Evolutionary conservation across 2,797 vertebrate genomes (phyloP).

Genomic region (Arrhamphus sclerolepis): DNA sequence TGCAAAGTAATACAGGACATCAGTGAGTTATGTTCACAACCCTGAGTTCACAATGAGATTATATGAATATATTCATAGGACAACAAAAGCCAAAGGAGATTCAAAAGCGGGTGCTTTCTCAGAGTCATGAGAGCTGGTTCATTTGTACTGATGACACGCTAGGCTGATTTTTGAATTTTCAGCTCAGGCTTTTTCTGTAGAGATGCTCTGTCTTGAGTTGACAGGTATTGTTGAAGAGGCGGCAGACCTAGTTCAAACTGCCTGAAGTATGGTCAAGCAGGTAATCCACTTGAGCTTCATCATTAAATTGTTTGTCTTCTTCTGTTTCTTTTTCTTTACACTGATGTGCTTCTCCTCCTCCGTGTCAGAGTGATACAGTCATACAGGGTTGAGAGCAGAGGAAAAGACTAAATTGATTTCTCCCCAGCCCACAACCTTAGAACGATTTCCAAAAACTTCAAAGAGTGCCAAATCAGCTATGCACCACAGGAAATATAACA

Average conservation of each 20-base stretch:
- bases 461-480: slow-evolving; percentile 6
- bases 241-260: slow-evolving; percentile 34
- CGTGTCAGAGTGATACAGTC: slow-evolving; percentile 30
- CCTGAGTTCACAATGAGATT: slow-evolving; percentile 59
- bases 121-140: slow-evolving; percentile 47
- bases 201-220: slow-evolving; percentile 44
- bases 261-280: slow-evolving; percentile 40
- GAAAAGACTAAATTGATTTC: slow-evolving; percentile 39
- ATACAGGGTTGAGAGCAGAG: slow-evolving; percentile 8
- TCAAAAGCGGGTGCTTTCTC: slow-evolving; percentile 48
- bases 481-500: not conserved
- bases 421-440: slow-evolving; percentile 25
- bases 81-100: slow-evolving; percentile 43
- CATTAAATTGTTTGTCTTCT: slow-evolving; percentile 35
- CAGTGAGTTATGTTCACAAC: slow-evolving; percentile 42
- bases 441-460: slow-evolving; percentile 19
- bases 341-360: slow-evolving; percentile 23
- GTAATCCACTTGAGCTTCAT: slow-evolving; percentile 62
- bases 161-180: slow-evolving; percentile 58
- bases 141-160: slow-evolving; percentile 66
- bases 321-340: slow-evolving; percentile 4
- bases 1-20: slow-evolving; percentile 29
- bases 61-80: slow-evolving; percentile 80
- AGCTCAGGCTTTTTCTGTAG: slow-evolving; percentile 31
- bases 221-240: slow-evolving; percentile 48